These are phyloP conservation scores for Epistrophe eligans DNA, from an alignment of 2,888 invertebrate genomes.

Conservation along the genomic window DNA sequence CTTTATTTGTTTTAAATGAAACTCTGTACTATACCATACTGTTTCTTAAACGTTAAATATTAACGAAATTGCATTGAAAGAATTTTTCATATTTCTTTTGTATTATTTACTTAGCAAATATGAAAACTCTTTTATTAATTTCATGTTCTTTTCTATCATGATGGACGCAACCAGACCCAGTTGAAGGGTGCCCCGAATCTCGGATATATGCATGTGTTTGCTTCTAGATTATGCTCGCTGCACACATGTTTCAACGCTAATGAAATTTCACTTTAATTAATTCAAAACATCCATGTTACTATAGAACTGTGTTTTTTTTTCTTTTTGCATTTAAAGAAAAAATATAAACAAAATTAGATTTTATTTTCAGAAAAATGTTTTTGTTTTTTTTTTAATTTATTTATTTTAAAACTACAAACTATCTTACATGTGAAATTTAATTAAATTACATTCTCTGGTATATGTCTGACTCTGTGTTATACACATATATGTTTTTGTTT, in stretches of 20 bases:
- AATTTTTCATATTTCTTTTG: not conserved
- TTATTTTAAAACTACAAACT: slow-evolving; percentile 26
- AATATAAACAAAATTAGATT: slow-evolving; percentile 30
- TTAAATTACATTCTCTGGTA: slow-evolving; percentile 38
- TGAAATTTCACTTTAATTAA: slow-evolving; percentile 65
- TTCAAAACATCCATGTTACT: slow-evolving; percentile 50
- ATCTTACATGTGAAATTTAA: slow-evolving; percentile 36
- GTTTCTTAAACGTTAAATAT: not conserved
- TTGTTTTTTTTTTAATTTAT: too few species aligned
- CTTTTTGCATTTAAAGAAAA: not conserved
- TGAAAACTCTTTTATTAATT: slow-evolving; percentile 31
- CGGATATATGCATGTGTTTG: not conserved
- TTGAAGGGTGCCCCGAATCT: slow-evolving; percentile 19
- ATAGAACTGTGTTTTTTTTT: slow-evolving; percentile 11
- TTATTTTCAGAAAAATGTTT: slow-evolving; percentile 35
- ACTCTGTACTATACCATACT: too few species aligned
- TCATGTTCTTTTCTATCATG: slow-evolving; percentile 3
- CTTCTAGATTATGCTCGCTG: slow-evolving; percentile 37
- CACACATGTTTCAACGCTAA: slow-evolving; percentile 41
- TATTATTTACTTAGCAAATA: slow-evolving; percentile 34
- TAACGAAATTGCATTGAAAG: slow-evolving; percentile 19
- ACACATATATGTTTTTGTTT: not conserved
- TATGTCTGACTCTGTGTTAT: not conserved
- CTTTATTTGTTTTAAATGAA: too few species aligned
- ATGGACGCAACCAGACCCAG: not conserved